phyloP scores from a whole-genome alignment of 2,888 invertebrate species.

The Boloria euphrosyne region DNA sequence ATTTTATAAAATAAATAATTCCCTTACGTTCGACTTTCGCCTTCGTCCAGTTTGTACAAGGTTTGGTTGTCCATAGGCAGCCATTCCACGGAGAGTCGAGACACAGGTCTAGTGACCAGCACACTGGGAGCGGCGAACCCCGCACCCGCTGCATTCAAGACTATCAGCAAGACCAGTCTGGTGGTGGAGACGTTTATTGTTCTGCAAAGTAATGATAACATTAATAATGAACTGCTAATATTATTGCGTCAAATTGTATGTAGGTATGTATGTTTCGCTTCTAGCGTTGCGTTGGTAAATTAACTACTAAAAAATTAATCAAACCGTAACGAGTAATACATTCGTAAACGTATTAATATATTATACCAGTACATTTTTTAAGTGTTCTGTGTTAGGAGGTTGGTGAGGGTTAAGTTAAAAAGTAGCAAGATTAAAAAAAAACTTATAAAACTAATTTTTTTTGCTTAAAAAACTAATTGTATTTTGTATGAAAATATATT shows the following conservation, averaged over 20 bases:
- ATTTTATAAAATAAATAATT: not conserved
- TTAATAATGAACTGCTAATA: not conserved
- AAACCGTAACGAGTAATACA: too few relatives aligned
- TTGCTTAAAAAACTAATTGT: too few relatives aligned
- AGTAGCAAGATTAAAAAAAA: too few relatives aligned
- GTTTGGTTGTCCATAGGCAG: slow-evolving; percentile 75
- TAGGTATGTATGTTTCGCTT: not conserved
- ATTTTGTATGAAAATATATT: too few relatives aligned
- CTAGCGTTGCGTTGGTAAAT: too few relatives aligned
- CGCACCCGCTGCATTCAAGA: slow-evolving; percentile 68
- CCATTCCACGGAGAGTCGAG: slow-evolving; percentile 62
- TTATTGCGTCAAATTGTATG: not conserved
- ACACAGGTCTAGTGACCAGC: slow-evolving; percentile 59
- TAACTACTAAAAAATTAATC: too few relatives aligned
- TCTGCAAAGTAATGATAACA: slow-evolving; percentile 46
- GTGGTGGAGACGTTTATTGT: slow-evolving; percentile 56
- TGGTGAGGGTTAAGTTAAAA: too few relatives aligned
- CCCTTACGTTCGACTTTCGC: slow-evolving; percentile 63
- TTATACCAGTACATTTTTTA: too few relatives aligned
- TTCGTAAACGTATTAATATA: too few relatives aligned
- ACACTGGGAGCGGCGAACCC: slow-evolving; percentile 71
- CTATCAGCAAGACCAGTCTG: slow-evolving; percentile 60
- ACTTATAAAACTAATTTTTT: too few relatives aligned
- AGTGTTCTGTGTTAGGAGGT: too few relatives aligned
- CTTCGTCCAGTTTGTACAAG: slow-evolving; percentile 61